phyloP scores from a whole-genome alignment of 2,888 invertebrate genomes.

The Drosophila acutilabella region DNA sequence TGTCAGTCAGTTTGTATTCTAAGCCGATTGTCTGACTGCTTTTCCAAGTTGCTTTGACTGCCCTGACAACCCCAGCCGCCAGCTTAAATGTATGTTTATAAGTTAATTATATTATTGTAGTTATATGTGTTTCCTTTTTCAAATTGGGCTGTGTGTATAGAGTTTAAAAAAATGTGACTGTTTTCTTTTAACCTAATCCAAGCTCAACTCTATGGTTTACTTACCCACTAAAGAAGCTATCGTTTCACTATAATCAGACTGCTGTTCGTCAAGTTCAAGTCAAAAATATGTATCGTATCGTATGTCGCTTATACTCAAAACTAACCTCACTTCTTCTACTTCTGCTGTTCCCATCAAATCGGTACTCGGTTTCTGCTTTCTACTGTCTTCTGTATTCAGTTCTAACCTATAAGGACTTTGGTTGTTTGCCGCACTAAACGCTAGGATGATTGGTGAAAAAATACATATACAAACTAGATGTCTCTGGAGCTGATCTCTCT shows the following conservation, averaged over 20 bases:
- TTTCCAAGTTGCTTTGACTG: neutral
- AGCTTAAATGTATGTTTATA: slow-evolving; percentile 45
- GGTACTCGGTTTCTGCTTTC: neutral
- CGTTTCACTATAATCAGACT: slow-evolving; percentile 56
- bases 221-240: slow-evolving; percentile 61
- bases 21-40: slow-evolving; percentile 4
- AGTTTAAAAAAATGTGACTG: slow-evolving; percentile 52
- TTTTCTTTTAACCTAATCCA: slow-evolving; percentile 32
- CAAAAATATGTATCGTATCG: slow-evolving; percentile 42
- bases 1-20: slow-evolving; percentile 9
- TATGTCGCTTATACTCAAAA: slow-evolving; percentile 25
- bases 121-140: slow-evolving; percentile 31
- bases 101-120: slow-evolving; percentile 34
- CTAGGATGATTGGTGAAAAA: slow-evolving; percentile 79
- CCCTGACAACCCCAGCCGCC: slow-evolving; percentile 30
- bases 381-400: slow-evolving; percentile 17
- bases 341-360: slow-evolving; percentile 22
- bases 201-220: slow-evolving; percentile 48
- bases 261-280: slow-evolving; percentile 51
- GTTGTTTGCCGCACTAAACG: slow-evolving; percentile 78
- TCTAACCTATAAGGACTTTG: slow-evolving; percentile 81
- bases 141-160: slow-evolving; percentile 48
- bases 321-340: neutral
- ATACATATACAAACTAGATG: slow-evolving; percentile 65
- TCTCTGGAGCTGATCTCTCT: slow-evolving; percentile 34